Base-by-base conservation (phyloP, 1,140 invertebrate species). In the Rhyzopertha dominica region DNA sequence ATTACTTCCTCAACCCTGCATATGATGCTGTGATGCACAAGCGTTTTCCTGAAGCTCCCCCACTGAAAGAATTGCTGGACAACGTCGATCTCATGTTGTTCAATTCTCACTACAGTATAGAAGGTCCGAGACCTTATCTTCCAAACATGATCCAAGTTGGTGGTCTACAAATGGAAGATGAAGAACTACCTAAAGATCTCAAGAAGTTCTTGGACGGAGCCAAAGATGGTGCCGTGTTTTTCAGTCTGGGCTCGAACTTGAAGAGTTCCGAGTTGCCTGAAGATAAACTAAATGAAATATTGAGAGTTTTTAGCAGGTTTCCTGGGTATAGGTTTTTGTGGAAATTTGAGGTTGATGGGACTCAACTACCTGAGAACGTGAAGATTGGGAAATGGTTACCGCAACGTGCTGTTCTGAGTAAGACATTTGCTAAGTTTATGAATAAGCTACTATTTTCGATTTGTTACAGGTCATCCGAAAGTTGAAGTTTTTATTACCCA, bases 331-430 rank as follows among this genome's bases (percentile, higher is more conserved):
- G 68, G 30, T 62, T 79, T 1, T 52, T 79, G n/a, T 78, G 74
- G 72, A 79, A 78, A 58, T 76, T 73, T 51, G 70, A 71, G 34
- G 67, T 72, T 13, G 67, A 70, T 9, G 59, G 71, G 25, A 54
- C 68, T n/a, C 63, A 70, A 17, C 57, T 65, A 53, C 67, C 75
- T 5, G 53, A 63, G 1, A 77, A 78, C 54, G 65, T 78, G 0
- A 63, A 66, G 12, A 48, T 69, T 7, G 47, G 58, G 0, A 59
- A 57, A 18, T 76, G 79, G 79, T 67, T 80, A 37, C 77, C 78
- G 10, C 79, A 81, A 52, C 76, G 78, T 49, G 74, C 76, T 54
- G 55, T 81, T 41, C 61, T 81, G 48, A 74, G 75, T 72, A 63
- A 58, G 39, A n/a, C 10, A 8, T n/a, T 34, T 14, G 14, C 16